phyloP scores from a whole-genome alignment of 2,113 vertebrate species.

The Sterrhoptilus dennistouni region DNA sequence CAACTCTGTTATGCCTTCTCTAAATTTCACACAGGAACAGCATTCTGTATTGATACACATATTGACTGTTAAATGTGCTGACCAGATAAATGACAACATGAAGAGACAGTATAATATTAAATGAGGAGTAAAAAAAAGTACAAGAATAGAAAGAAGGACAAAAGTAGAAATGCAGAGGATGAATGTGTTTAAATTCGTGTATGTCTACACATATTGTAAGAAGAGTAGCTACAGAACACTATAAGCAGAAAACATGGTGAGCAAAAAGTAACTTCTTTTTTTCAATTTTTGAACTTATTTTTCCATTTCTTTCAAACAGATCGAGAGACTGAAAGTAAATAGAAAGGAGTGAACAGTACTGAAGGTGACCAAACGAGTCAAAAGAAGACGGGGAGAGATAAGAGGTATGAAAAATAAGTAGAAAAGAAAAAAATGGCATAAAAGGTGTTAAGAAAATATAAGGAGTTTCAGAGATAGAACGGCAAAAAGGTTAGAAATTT shows the following conservation, averaged over 20 bases:
- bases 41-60: background rate
- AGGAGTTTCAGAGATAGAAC: background rate
- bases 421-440: background rate
- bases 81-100: background rate
- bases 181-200: background rate
- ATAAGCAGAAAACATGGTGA: background rate
- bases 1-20: background rate
- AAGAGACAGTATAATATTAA: background rate
- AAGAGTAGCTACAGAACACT: background rate
- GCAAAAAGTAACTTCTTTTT: background rate
- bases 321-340: background rate
- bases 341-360: background rate
- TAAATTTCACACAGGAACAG: background rate
- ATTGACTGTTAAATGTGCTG: background rate
- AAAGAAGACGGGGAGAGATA: background rate
- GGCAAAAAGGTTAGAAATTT: background rate
- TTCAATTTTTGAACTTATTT: background rate
- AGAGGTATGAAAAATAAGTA: background rate
- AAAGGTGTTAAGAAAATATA: background rate
- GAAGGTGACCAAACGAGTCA: background rate
- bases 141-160: background rate
- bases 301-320: background rate
- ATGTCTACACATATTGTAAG: accelerated
- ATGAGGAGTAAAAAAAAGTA: background rate
- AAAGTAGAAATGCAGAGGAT: background rate